A percentile compares a stretch with the other conserved stretches of the same genome.
Evolutionary conservation across 2,113 vertebrate genomes (phyloP).

Genomic region (Protobothrops mucrosquamatus): DNA sequence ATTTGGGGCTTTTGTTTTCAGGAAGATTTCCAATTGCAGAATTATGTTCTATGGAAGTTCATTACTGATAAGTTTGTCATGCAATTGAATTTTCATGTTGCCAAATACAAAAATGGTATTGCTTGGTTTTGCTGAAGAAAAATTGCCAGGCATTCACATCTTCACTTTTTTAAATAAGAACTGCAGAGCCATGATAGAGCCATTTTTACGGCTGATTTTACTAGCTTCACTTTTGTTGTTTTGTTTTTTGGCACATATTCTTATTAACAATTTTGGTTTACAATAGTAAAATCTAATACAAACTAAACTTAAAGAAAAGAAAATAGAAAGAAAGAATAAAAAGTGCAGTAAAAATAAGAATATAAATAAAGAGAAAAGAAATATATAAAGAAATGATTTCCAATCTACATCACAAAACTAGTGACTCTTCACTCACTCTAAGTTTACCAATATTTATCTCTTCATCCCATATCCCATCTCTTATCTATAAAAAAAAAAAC

Average conservation of each 20-base stretch:
- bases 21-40: background rate
- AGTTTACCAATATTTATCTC: background rate
- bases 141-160: background rate
- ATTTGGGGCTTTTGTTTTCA: background rate
- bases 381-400: background rate
- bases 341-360: background rate
- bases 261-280: background rate
- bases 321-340: background rate
- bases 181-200: background rate
- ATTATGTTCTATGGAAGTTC: background rate
- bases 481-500: background rate
- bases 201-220: background rate
- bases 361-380: background rate
- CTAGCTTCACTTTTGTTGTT: background rate
- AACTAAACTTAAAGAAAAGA: background rate
- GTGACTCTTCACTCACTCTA: background rate
- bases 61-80: background rate
- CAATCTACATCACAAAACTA: background rate
- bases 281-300: background rate
- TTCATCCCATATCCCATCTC: background rate
- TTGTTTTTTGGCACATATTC: background rate
- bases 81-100: background rate
- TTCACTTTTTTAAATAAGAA: background rate
- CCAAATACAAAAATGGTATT: background rate
- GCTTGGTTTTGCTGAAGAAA: background rate